Conservation (phyloP, 1,140 invertebrate species). For the Himalopsyche phryganea region DNA sequence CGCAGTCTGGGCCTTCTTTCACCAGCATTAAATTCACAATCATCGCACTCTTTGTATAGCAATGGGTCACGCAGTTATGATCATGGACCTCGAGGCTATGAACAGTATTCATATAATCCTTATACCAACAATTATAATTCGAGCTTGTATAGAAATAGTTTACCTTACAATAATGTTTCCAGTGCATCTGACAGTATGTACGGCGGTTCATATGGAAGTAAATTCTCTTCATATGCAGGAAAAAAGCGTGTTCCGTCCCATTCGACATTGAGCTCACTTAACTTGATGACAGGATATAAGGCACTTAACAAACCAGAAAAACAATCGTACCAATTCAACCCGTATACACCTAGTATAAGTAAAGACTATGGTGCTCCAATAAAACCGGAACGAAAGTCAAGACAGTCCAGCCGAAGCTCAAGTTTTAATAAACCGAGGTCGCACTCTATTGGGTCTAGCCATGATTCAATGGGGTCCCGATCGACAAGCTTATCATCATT, state of each 20-base stretch:
- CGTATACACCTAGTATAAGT: neutral
- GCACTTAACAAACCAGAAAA: constrained; percentile 43
- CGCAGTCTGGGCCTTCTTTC: neutral
- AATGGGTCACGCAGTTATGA: neutral
- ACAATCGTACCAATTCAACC: neutral
- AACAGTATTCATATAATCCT: neutral
- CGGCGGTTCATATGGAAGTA: constrained; percentile 58
- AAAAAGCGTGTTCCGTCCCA: constrained; percentile 38
- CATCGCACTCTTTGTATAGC: neutral
- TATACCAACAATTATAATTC: constrained; percentile 35
- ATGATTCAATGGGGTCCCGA: constrained; percentile 33
- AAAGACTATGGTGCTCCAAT: constrained; percentile 15
- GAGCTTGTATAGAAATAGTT: constrained; percentile 42
- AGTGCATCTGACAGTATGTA: constrained; percentile 42
- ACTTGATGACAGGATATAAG: constrained; percentile 39
- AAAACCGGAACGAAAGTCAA: constrained; percentile 37
- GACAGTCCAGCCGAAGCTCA: constrained; percentile 40
- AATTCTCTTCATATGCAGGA: constrained; percentile 60
- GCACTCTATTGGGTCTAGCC: constrained; percentile 40
- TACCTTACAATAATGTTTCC: constrained; percentile 40
- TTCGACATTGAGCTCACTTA: constrained; percentile 48
- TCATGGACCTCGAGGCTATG: neutral
- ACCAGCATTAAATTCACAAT: neutral
- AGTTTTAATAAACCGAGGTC: constrained; percentile 45
- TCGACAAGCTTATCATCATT: constrained; percentile 44